Conservation (phyloP, 2,888 invertebrate species). For the Rhodophaea formosa region DNA sequence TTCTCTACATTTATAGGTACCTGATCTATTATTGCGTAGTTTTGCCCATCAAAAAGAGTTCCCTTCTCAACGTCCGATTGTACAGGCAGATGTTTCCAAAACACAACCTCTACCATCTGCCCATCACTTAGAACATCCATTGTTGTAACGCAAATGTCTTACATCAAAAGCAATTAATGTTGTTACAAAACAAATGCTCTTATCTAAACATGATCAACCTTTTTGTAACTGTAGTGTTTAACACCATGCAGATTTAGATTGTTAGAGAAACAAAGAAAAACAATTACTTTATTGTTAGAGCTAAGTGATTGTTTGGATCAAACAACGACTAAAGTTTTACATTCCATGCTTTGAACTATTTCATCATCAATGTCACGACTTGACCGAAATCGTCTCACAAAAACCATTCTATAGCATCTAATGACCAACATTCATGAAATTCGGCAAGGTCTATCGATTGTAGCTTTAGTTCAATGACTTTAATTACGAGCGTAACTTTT, state of each 20-base stretch:
- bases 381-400: slow-evolving; percentile 32
- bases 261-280: slow-evolving; percentile 23
- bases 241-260: slow-evolving; percentile 32
- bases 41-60: neutral
- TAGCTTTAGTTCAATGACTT: slow-evolving; percentile 11
- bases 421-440: slow-evolving; percentile 21
- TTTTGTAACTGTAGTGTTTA: slow-evolving; percentile 37
- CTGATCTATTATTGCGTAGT: no score
- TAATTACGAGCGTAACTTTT: neutral
- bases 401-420: slow-evolving; percentile 6
- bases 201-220: slow-evolving; percentile 39
- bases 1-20: no score
- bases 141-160: slow-evolving; percentile 38
- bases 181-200: slow-evolving; percentile 50
- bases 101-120: slow-evolving; percentile 1
- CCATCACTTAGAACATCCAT: slow-evolving; percentile 28
- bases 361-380: slow-evolving; percentile 40
- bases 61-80: neutral
- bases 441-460: slow-evolving; percentile 8
- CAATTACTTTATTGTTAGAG: slow-evolving; percentile 14
- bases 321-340: slow-evolving; percentile 12
- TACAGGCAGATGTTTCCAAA: neutral
- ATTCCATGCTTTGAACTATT: slow-evolving; percentile 21
- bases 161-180: slow-evolving; percentile 46
- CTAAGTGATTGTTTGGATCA: neutral